Percentiles rank a stretch among this genome's conserved stretches.
These are phyloP conservation scores for Telmatherina bonti DNA, from an alignment of 2,797 vertebrate species.

Conservation along the genomic window DNA sequence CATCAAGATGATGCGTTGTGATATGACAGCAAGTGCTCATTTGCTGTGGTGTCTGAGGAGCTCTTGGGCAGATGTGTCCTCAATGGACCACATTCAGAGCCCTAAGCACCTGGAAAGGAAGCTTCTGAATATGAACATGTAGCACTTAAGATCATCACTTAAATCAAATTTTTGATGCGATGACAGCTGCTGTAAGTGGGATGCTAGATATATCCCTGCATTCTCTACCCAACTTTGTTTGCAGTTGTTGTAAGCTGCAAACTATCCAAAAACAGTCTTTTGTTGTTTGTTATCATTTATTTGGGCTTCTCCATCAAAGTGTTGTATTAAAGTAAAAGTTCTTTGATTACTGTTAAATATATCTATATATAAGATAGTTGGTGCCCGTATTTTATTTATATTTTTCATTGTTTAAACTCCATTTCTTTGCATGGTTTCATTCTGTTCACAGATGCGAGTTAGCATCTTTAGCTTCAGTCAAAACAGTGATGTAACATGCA, in stretches of 20 bases:
- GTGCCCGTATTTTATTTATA: neutral
- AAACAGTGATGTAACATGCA: neutral
- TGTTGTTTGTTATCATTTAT: neutral
- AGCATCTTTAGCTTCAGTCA: neutral
- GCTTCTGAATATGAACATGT: constrained; percentile 7
- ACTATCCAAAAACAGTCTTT: neutral
- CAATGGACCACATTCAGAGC: constrained; percentile 43
- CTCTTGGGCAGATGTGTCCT: constrained; percentile 76
- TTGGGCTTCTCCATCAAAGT: neutral
- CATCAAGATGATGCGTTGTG: constrained; percentile 66
- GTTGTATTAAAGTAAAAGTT: neutral
- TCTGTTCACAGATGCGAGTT: neutral
- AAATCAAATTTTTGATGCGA: constrained; percentile 11
- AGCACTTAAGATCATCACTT: constrained; percentile 25
- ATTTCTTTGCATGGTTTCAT: neutral
- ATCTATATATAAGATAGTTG: neutral
- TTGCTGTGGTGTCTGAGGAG: constrained; percentile 52
- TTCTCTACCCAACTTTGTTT: neutral
- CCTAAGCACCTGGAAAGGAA: constrained; percentile 40
- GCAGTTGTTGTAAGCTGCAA: neutral
- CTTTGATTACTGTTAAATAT: neutral
- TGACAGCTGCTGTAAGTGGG: constrained; percentile 7
- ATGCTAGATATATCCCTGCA: neutral
- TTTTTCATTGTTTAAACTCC: neutral
- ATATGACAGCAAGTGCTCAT: constrained; percentile 70